Evolutionary conservation across 2,113 vertebrate species (phyloP).

Genomic region (Eleginops maclovinus): DNA sequence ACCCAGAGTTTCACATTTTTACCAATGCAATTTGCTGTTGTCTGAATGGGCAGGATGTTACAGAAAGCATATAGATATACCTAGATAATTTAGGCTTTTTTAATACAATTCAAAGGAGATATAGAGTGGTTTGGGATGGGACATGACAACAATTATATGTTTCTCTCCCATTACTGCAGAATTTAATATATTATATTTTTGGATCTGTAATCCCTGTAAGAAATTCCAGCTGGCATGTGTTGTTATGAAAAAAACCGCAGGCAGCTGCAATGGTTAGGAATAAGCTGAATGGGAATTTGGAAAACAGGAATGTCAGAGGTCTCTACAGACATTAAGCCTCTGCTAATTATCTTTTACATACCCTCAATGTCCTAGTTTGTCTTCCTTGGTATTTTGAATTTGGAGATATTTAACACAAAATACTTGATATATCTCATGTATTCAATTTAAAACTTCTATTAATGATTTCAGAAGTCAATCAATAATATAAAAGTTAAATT

Average conservation of each 20-base stretch:
- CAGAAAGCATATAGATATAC: too few relatives aligned
- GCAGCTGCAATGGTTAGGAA: neutral
- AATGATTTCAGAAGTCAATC: neutral
- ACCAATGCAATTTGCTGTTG: too few relatives aligned
- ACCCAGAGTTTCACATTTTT: too few relatives aligned
- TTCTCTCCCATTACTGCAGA: neutral
- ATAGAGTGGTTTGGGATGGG: too few relatives aligned
- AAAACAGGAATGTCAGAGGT: conserved; percentile 24
- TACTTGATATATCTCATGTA: neutral
- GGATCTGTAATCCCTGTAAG: conserved; percentile 10
- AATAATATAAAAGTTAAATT: neutral
- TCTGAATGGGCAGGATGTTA: too few relatives aligned
- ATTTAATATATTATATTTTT: neutral
- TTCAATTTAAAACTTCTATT: neutral
- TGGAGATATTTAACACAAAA: conserved; percentile 6
- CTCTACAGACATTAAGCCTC: conserved; percentile 8
- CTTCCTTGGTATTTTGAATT: conserved; percentile 28
- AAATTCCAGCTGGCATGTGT: neutral
- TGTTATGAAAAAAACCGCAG: neutral
- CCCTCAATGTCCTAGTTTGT: neutral
- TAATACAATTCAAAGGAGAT: too few relatives aligned
- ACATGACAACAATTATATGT: neutral
- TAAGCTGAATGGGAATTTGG: conserved; percentile 36
- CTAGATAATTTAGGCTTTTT: too few relatives aligned
- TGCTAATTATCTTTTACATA: conserved; percentile 14